Base-by-base conservation (phyloP, 2,797 vertebrate genomes). In the Falco naumanni region DNA sequence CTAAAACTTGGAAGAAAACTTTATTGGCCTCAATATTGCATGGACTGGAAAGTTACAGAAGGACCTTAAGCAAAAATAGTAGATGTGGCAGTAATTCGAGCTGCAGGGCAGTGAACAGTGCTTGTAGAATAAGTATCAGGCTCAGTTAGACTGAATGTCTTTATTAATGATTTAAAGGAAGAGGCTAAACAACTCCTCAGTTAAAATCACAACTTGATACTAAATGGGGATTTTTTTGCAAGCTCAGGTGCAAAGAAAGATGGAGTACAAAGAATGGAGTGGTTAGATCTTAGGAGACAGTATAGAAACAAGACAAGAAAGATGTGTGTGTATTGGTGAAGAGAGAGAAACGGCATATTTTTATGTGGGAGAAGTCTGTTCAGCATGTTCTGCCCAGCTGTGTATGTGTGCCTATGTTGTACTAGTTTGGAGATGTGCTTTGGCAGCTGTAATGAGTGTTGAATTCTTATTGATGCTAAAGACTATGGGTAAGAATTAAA, bases 11-110 rank as follows among this genome's bases (percentile, higher is more conserved):
- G 50, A 68, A 91, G 74, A 86, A 84, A 41, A 31, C 10, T 77
- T 81, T 50, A 72, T 86, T 91, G 75, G 56, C 68, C 33, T 61
- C 77, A 74, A 54, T 91, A 61, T 65, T 92, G 54, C 31, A 56
- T 19, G 34, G 65, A 43, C 69, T 92, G 79, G 76, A 92, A 94
- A 87, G 51, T 80, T 89, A 50, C 75, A 95, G 84, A 95, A 89
- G 64, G 57, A 78, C 82, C 78, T 86, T 19, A n/a, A 83, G 65
- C 65, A 84, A 78, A 94, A 94, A 57, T 78, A 96, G 84, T 92
- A 66, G 53, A 93, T 96, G 89, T 78, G 75, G 92, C 88, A 94
- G 95, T 93, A 96, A 94, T 87, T 75, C 90, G 88, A 94, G 76
- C 78, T 95, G 45, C 37, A 61, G n/a, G 59, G 60, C 47, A 89